Base-by-base conservation (phyloP, 2,113 vertebrate species). In the Percopsis transmontana region DNA sequence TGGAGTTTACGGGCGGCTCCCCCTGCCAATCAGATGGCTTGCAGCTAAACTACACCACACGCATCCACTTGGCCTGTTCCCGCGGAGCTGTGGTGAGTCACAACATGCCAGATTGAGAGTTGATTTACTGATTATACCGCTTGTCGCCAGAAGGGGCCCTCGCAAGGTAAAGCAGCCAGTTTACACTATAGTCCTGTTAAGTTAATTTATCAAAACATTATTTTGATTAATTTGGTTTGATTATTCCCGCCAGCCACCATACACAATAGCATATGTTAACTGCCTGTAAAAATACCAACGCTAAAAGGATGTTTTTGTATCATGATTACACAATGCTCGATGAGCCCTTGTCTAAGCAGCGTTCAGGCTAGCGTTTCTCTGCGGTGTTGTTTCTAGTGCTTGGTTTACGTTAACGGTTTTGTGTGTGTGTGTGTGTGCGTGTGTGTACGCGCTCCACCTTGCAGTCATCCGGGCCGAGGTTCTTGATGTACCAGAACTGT, bases 1-100 rank as follows among this genome's bases (percentile, higher is more conserved):
- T 99, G 55, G 95, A 96, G 62, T 98, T 97, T 19, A 88, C 84
- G 0, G 91, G 94, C 14, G 97, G 97, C 52, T 96, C 96, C 0
- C 67, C 74, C 7, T 99, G 97, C 42, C 76, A 83, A 70, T 86
- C 92, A 0, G 91, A 94, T 0, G 91, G 90, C 21, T 63, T 18
- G 16, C 83, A 16, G 27, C 91, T 89, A 15, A 75, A 83, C 0
- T 96, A 95, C 38, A 93, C 87, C 1, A 96, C 95, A 0, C 91
- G 88, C 47, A 93, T 99, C 82, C 96, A 97, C 84, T 92, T 99
- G 2, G 44, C 88, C 70, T 99, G 97, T 86, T 90, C 91, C 70
- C 84, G 64, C 19, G 93, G 93, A 4, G 76, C 82, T 51, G 44
- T 83, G 84, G 97, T 99, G 80, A 93, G 95, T 65, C 18, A 4